These are phyloP conservation scores for Andricus curvator DNA, from an alignment of 2,888 invertebrate species.

Conservation along the genomic window DNA sequence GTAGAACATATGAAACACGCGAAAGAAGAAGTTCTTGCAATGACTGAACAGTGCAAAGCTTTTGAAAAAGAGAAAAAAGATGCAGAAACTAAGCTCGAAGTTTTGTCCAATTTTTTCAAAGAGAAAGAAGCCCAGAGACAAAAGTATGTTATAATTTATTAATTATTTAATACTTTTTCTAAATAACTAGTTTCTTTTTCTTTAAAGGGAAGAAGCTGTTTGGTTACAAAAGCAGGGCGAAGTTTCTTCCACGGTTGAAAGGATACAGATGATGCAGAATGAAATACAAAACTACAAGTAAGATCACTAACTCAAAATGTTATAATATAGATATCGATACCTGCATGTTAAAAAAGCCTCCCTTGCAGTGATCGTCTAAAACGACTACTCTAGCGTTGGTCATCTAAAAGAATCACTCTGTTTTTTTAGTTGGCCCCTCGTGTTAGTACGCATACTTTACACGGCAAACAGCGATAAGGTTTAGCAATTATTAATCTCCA, in stretches of 20 bases:
- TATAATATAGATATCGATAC: background rate
- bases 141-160: constrained; percentile 81
- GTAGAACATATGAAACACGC: constrained; percentile 56
- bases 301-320: constrained; percentile 64
- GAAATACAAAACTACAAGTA: constrained; percentile 90
- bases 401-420: too few relatives aligned
- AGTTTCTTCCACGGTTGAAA: constrained; percentile 88
- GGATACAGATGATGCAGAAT: constrained; percentile 87
- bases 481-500: too few relatives aligned
- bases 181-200: constrained; percentile 31
- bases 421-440: too few relatives aligned
- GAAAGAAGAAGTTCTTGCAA: constrained; percentile 79
- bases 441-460: too few relatives aligned
- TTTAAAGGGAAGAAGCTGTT: constrained; percentile 87
- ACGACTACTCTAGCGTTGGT: too few relatives aligned
- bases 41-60: constrained; percentile 82
- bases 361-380: too few relatives aligned
- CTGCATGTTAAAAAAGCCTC: too few relatives aligned
- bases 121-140: constrained; percentile 92
- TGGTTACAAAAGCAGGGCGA: constrained; percentile 91
- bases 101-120: constrained; percentile 93
- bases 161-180: constrained; percentile 26
- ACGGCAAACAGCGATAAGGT: too few relatives aligned
- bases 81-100: constrained; percentile 90
- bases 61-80: constrained; percentile 87